Evolutionary conservation across 2,797 vertebrate species (phyloP).

Genomic region (Enteromius afrohamiltoni): DNA sequence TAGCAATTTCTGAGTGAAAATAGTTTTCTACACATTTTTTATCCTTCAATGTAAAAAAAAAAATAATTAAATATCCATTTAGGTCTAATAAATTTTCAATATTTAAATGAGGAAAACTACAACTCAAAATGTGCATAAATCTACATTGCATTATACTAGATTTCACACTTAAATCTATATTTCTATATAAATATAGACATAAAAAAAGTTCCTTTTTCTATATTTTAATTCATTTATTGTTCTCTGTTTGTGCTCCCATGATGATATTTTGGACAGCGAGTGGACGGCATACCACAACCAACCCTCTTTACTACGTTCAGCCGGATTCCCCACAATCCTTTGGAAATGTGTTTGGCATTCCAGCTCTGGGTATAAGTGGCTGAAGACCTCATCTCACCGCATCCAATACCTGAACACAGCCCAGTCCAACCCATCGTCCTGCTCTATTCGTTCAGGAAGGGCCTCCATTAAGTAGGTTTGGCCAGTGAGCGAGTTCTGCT

Average conservation of each 20-base stretch:
- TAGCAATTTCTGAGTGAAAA: not conserved
- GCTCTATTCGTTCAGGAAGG: conserved; percentile 34
- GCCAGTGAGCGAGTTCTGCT: conserved; percentile 51
- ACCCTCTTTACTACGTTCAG: conserved; percentile 52
- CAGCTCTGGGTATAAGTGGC: conserved; percentile 50
- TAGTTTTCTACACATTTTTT: too few species aligned
- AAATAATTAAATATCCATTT: too few species aligned
- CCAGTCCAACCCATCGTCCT: conserved; percentile 50
- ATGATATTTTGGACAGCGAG: not conserved
- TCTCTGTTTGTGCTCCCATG: not conserved
- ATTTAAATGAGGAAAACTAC: not conserved
- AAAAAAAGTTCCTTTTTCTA: not conserved
- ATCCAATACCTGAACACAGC: conserved; percentile 40
- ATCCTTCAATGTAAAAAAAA: too few species aligned
- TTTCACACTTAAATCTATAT: not conserved
- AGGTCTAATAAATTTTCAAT: too few species aligned
- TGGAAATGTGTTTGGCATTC: conserved; percentile 65
- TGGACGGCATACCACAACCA: conserved; percentile 37
- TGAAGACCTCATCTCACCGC: conserved; percentile 14
- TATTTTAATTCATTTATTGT: not conserved
- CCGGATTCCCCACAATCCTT: conserved; percentile 63
- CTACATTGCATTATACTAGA: too few species aligned
- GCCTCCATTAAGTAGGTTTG: conserved; percentile 58
- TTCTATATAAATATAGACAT: not conserved
- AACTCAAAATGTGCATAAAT: not conserved